These are phyloP conservation scores for Hirundo rustica DNA, from an alignment of 2,797 vertebrate genomes.

Conservation along the genomic window DNA sequence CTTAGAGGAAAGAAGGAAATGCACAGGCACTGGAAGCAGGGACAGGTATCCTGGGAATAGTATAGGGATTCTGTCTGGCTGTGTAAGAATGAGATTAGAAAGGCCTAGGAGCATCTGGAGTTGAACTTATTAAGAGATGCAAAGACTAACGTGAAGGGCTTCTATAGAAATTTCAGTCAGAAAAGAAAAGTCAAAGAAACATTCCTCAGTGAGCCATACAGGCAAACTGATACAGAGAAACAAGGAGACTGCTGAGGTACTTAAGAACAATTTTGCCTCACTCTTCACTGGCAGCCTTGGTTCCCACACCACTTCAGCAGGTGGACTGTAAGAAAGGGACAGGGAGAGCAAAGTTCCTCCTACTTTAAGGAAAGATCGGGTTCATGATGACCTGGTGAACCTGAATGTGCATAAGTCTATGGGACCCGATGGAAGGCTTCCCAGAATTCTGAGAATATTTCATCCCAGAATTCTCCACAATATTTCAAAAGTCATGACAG, in stretches of 20 bases:
- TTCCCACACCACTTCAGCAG: neutral
- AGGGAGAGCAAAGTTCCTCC: neutral
- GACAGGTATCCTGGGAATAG: neutral
- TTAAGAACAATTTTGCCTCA: neutral
- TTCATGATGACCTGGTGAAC: fast-evolving
- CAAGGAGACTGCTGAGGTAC: neutral
- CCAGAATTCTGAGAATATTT: neutral
- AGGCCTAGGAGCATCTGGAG: neutral
- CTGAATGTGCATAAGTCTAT: neutral
- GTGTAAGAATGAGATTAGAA: neutral
- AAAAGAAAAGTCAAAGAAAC: neutral
- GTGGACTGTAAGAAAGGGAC: neutral
- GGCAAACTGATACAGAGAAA: neutral
- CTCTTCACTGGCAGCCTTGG: neutral
- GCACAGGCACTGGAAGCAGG: neutral
- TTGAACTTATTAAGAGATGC: neutral
- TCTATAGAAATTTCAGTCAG: neutral
- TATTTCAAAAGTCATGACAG: neutral
- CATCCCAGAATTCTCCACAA: neutral
- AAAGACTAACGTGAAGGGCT: neutral
- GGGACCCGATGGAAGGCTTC: neutral
- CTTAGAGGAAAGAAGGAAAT: neutral
- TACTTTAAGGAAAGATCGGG: neutral
- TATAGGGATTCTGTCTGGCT: neutral
- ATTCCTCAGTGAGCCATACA: neutral